phyloP scores from a whole-genome alignment of 2,888 invertebrate genomes.

The Cataglyphis altisquamis region DNA sequence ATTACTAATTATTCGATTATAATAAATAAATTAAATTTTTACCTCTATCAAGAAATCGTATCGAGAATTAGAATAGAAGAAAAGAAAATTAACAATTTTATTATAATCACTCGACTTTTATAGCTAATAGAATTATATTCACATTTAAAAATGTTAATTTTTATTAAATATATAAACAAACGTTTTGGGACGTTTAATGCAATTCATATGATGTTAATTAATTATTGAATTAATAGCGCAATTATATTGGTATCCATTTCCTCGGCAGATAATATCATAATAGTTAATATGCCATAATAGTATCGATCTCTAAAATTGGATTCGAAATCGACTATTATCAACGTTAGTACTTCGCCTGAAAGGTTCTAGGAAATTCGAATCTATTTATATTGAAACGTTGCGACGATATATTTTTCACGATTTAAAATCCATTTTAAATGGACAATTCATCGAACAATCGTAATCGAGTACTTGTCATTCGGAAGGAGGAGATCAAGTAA shows the following conservation, averaged over 20 bases:
- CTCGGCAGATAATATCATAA: slow-evolving; percentile 19
- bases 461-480: slow-evolving; percentile 14
- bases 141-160: background rate
- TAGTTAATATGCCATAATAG: slow-evolving; percentile 8
- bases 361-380: slow-evolving; percentile 7
- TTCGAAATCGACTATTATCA: slow-evolving; percentile 34
- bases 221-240: slow-evolving; percentile 15
- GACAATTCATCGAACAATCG: background rate
- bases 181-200: background rate
- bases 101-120: background rate
- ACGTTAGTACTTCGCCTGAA: slow-evolving; percentile 26
- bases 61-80: background rate
- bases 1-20: background rate
- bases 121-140: background rate
- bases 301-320: slow-evolving; percentile 8
- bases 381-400: background rate
- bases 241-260: slow-evolving; percentile 3
- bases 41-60: background rate
- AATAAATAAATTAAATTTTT: background rate
- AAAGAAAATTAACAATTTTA: background rate
- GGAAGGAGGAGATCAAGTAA: slow-evolving; percentile 52
- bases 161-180: background rate
- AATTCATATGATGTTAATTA: background rate
- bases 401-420: slow-evolving; percentile 13
- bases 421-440: slow-evolving; percentile 42